Evolutionary conservation across 1,140 invertebrate species (phyloP).

Genomic region (Teleopsis dalmanni): DNA sequence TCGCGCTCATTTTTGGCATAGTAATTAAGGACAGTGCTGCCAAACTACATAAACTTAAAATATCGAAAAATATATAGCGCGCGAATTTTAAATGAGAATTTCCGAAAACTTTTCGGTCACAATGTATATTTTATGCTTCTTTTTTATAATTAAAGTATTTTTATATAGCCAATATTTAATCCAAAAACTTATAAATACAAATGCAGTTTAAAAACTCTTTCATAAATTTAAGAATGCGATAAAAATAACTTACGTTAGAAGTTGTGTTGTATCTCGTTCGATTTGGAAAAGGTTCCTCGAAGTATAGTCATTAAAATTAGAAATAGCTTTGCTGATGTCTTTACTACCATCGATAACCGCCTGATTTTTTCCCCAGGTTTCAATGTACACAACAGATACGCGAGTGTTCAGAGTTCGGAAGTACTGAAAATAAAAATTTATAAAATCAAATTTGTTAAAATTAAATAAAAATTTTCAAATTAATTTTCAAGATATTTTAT

Average conservation of each 20-base stretch:
- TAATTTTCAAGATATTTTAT: neutral
- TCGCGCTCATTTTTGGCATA: no score
- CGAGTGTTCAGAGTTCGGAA: conserved; percentile 87
- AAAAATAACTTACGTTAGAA: conserved; percentile 91
- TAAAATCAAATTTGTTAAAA: conserved; percentile 1
- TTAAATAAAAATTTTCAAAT: neutral
- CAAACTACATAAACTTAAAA: no score
- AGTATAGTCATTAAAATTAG: conserved; percentile 85
- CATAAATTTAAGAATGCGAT: no score
- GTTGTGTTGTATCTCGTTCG: conserved; percentile 80
- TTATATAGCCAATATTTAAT: no score
- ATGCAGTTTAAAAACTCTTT: no score
- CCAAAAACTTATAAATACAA: no score
- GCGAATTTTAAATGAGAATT: no score
- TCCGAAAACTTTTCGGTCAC: no score
- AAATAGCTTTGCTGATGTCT: conserved; percentile 77
- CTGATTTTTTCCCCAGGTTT: conserved; percentile 89
- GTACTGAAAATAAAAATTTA: conserved; percentile 62
- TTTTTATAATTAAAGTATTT: no score
- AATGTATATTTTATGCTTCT: no score
- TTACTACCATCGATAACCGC: conserved; percentile 70
- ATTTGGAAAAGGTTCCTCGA: conserved; percentile 73
- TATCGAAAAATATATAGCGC: no score
- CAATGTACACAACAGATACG: conserved; percentile 90
- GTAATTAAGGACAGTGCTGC: no score